Conservation (phyloP, 2,113 vertebrate species). For the Dunckerocampus dactyliophorus region DNA sequence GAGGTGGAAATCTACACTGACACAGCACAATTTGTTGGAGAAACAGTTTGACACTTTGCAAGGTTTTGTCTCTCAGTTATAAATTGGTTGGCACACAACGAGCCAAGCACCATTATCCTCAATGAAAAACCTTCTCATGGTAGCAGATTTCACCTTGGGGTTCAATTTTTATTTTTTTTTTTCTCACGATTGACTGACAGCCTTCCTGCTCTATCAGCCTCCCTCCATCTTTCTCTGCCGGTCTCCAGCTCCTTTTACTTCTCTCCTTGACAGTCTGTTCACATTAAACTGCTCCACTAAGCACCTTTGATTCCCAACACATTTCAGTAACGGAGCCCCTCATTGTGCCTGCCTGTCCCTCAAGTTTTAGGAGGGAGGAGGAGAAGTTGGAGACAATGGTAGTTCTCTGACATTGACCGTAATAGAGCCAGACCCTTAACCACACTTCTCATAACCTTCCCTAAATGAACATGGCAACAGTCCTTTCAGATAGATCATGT, state of each 20-base stretch:
- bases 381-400: slow-evolving; percentile 34
- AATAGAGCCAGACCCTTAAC: background rate
- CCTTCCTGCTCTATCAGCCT: slow-evolving; percentile 23
- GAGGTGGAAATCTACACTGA: slow-evolving; percentile 37
- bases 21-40: slow-evolving; percentile 43
- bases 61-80: slow-evolving; percentile 50
- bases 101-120: slow-evolving; percentile 66
- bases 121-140: slow-evolving; percentile 64
- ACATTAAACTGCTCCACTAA: slow-evolving; percentile 56
- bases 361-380: slow-evolving; percentile 39
- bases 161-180: slow-evolving; percentile 27
- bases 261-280: slow-evolving; percentile 45
- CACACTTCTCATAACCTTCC: background rate
- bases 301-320: slow-evolving; percentile 60
- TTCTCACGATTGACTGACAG: slow-evolving; percentile 63
- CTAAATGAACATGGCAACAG: background rate
- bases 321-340: slow-evolving; percentile 42
- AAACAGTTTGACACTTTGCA: slow-evolving; percentile 49
- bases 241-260: slow-evolving; percentile 33
- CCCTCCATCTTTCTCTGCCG: slow-evolving; percentile 17
- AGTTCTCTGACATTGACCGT: background rate
- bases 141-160: slow-evolving; percentile 71
- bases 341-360: slow-evolving; percentile 45
- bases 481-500: background rate
- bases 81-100: slow-evolving; percentile 67